phyloP scores from a whole-genome alignment of 2,888 invertebrate species.

The Chironomus riparius region DNA sequence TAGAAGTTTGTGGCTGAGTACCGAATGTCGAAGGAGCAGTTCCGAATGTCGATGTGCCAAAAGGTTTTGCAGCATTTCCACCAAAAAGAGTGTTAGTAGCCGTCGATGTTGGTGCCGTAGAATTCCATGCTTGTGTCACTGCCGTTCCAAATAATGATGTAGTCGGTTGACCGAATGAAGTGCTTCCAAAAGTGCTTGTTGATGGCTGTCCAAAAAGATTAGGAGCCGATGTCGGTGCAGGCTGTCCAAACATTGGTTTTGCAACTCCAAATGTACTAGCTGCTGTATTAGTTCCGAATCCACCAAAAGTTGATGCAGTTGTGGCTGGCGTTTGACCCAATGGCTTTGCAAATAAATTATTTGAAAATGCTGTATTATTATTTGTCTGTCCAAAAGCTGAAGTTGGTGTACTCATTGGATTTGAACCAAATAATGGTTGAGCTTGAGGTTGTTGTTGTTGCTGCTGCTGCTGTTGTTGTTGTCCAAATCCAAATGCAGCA shows the following conservation, averaged over 20 bases:
- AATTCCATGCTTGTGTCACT: not conserved
- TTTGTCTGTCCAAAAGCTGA: constrained; percentile 47
- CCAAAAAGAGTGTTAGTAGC: constrained; percentile 41
- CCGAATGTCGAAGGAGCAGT: not conserved
- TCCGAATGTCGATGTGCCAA: constrained; percentile 26
- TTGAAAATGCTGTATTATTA: constrained; percentile 39
- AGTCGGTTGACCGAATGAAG: constrained; percentile 40
- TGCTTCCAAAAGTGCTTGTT: constrained; percentile 30
- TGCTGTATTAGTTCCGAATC: constrained; percentile 41
- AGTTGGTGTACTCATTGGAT: not conserved
- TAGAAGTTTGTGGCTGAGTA: not conserved
- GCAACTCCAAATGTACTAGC: constrained; percentile 42
- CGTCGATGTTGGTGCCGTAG: constrained; percentile 30
- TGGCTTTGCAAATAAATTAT: constrained; percentile 58
- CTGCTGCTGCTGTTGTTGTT: constrained; percentile 33
- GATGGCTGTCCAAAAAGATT: constrained; percentile 41
- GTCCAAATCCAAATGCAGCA: constrained; percentile 41
- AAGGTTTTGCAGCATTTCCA: constrained; percentile 31
- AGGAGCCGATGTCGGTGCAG: constrained; percentile 33
- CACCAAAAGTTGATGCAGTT: constrained; percentile 38
- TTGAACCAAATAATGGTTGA: constrained; percentile 42
- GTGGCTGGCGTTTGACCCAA: constrained; percentile 41
- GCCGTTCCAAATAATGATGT: constrained; percentile 40
- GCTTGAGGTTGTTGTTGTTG: constrained; percentile 50
- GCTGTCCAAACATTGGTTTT: constrained; percentile 33